Percentiles rank a stretch among this genome's conserved stretches.
Conservation (phyloP, 2,113 vertebrate genomes). For the Brienomyrus brachyistius region DNA sequence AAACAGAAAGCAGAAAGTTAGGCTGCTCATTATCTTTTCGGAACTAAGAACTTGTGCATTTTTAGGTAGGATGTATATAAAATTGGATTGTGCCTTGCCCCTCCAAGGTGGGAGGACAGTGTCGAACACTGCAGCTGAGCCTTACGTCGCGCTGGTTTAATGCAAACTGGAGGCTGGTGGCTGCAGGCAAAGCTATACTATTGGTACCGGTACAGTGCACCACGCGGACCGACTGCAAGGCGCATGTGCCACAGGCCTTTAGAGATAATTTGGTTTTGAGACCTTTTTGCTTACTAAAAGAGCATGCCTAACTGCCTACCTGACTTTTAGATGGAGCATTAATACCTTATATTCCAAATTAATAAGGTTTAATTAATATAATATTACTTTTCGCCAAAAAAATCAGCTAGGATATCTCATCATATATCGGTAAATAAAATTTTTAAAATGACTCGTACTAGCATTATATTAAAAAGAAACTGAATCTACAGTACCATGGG, state of each 20-base stretch:
- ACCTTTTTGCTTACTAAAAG: not conserved
- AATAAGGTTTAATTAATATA: not conserved
- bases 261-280: not conserved
- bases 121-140: not conserved
- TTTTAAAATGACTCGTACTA: not conserved
- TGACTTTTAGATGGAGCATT: not conserved
- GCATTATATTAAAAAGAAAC: not conserved
- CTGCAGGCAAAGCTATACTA: not conserved
- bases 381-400: not conserved
- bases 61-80: not conserved
- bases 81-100: not conserved
- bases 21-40: not conserved
- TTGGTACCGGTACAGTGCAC: not conserved
- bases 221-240: not conserved
- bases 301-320: not conserved
- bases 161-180: not conserved
- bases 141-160: not conserved
- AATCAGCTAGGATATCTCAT: not conserved
- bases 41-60: not conserved
- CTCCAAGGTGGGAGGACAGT: not conserved
- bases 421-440: not conserved
- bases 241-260: not conserved
- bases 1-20: not conserved
- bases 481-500: not conserved
- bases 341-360: not conserved